These are phyloP conservation scores for Pomatostomus ruficeps DNA, from an alignment of 2,113 vertebrate species.

Conservation along the genomic window DNA sequence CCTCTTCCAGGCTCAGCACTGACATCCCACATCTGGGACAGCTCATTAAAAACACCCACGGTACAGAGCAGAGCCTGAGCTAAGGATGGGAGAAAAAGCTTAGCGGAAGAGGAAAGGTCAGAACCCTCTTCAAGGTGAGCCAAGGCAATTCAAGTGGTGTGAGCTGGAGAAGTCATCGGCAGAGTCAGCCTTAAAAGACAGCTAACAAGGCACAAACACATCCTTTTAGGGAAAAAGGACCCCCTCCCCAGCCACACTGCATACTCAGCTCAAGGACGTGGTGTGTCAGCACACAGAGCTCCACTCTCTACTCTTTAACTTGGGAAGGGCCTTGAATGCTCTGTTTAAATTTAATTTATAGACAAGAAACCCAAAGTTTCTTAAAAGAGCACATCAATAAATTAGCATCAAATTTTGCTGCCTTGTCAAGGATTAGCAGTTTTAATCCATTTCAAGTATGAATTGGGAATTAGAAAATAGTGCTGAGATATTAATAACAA, in stretches of 20 bases:
- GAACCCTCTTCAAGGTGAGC: neutral
- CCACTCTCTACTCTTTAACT: neutral
- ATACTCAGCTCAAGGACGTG: neutral
- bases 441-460: slow-evolving; percentile 33
- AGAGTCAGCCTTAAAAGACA: neutral
- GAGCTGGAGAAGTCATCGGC: neutral
- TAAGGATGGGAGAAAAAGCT: neutral
- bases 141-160: neutral
- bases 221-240: neutral
- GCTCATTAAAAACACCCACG: accelerated
- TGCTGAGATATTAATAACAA: slow-evolving; percentile 48
- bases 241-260: neutral
- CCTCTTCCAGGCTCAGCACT: neutral
- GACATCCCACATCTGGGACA: neutral
- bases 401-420: slow-evolving; percentile 18
- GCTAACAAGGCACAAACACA: neutral
- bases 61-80: neutral
- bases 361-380: neutral
- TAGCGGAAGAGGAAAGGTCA: neutral
- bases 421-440: slow-evolving; percentile 38
- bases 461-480: slow-evolving; percentile 45
- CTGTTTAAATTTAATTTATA: slow-evolving; percentile 26
- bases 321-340: neutral
- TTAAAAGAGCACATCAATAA: slow-evolving; percentile 32
- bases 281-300: neutral